These are phyloP conservation scores for Sicus ferrugineus DNA, from an alignment of 2,888 invertebrate genomes.

Conservation along the genomic window DNA sequence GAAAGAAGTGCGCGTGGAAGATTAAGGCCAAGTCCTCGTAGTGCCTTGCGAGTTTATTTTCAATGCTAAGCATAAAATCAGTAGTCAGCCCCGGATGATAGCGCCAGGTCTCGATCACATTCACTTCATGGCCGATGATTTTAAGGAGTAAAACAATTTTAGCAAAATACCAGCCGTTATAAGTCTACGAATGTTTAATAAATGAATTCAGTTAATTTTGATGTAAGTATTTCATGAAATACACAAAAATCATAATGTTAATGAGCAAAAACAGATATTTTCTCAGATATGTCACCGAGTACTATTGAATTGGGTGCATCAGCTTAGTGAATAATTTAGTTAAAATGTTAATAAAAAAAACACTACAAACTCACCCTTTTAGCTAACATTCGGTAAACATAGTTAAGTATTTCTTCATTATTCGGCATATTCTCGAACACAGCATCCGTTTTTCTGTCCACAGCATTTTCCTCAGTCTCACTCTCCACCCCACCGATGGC, in stretches of 20 bases:
- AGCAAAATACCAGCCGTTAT: constrained; percentile 58
- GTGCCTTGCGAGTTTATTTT: constrained; percentile 52
- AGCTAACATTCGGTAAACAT: constrained; percentile 52
- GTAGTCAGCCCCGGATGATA: constrained; percentile 58
- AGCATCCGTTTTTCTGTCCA: constrained; percentile 51
- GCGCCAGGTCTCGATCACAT: constrained; percentile 58
- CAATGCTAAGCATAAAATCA: constrained; percentile 55
- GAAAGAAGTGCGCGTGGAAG: constrained; percentile 53
- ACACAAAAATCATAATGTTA: too few species aligned
- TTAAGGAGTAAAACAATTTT: constrained; percentile 56
- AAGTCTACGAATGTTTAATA: constrained; percentile 45
- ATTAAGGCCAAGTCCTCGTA: constrained; percentile 57
- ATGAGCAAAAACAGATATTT: too few species aligned
- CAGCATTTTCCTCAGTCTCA: neutral
- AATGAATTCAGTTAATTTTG: neutral
- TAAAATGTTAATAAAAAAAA: neutral
- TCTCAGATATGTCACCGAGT: too few species aligned
- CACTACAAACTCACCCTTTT: constrained; percentile 44
- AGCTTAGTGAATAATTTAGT: constrained; percentile 1
- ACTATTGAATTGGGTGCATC: neutral
- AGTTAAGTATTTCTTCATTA: constrained; percentile 51
- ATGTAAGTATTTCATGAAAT: neutral
- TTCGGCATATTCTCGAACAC: constrained; percentile 58
- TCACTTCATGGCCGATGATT: constrained; percentile 56
- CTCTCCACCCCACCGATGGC: constrained; percentile 44